Base-by-base conservation (phyloP, 2,113 vertebrate species). In the Erpornis zantholeuca region DNA sequence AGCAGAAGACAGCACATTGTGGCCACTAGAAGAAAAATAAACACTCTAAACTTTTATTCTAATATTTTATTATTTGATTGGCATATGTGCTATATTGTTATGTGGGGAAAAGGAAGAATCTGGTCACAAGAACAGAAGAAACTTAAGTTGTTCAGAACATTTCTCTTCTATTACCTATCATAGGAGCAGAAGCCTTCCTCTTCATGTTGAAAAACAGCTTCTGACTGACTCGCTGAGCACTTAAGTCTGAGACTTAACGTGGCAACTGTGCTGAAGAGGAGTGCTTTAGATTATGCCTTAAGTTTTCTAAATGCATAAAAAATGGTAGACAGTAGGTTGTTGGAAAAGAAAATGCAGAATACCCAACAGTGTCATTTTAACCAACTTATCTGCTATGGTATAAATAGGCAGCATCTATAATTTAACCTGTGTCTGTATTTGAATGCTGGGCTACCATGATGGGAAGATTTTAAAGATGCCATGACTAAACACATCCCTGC, bases 21-120 rank as follows among this genome's bases (percentile, higher is more conserved):
- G 24, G 12, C 33, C 1, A 4, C 27, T 81, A 25, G 44, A 73
- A 80, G 19, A 59, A 68, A 75, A 91, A 45, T 31, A 40, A 85
- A 45, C 42, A 38, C 23, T 65, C 17, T 21, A 36, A 78, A 35
- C 9, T 59, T 11, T 25, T 56, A 35, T 11, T 15, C 4, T n/a
- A n/a, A 12, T 8, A 0, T 68, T 85, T 61, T 70, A 33, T 72
- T 77, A 14, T 38, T 57, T 84, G 25, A 19, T 56, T 91, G 27
- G 9, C 2, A 16, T 47, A 25, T n/a, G 3, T 53, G 10, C 13
- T n/a, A 0, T 45, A 6, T 61, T 47, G 13, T 33, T 72, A 56
- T 31, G 7, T n/a, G 23, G 36, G 25, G 23, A n/a, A 93, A 54
- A 73, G 12, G 38, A 87, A 61, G 54, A 47, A 56, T 45, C 52